Conservation (phyloP, 2,113 vertebrate species). For the Columba livia region DNA sequence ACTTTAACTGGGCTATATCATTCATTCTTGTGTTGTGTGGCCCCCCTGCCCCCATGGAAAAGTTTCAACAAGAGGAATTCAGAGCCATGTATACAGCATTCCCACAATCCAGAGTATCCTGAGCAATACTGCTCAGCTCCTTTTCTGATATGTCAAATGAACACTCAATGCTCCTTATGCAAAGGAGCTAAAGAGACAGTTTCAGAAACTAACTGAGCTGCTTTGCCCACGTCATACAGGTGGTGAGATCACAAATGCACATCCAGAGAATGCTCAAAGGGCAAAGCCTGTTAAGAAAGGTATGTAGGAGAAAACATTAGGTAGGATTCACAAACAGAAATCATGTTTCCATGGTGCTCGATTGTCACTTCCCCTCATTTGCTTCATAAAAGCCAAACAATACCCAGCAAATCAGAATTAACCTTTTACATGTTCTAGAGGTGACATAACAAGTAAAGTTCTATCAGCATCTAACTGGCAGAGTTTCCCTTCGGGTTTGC, state of each 20-base stretch:
- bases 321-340: background rate
- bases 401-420: background rate
- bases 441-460: background rate
- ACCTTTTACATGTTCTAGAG: background rate
- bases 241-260: background rate
- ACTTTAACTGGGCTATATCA: background rate
- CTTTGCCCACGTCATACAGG: rapidly evolving
- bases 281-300: background rate
- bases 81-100: background rate
- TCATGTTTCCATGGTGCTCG: background rate
- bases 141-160: background rate
- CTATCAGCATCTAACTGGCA: background rate
- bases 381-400: background rate
- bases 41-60: background rate
- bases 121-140: background rate
- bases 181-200: background rate
- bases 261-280: background rate
- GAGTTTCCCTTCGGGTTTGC: background rate
- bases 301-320: background rate
- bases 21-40: background rate
- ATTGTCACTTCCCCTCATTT: background rate
- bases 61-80: background rate
- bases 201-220: background rate
- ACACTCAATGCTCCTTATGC: background rate
- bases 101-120: background rate